Base-by-base conservation (phyloP, 1,140 invertebrate species). In the Gryon sp. region DNA sequence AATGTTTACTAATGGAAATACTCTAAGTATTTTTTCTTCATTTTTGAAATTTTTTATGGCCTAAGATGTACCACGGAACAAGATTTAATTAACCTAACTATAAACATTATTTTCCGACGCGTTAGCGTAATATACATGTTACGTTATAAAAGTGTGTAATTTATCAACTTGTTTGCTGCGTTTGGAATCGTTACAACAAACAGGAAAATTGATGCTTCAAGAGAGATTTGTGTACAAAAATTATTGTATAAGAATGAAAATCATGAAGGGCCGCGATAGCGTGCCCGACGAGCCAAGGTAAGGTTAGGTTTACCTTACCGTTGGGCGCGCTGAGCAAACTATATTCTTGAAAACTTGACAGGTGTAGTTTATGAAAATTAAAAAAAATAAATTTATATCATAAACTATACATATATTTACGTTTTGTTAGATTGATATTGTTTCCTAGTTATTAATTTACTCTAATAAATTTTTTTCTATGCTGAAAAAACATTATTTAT, bases 11-110 rank as follows among this genome's bases (percentile, higher is more conserved):
- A 76, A 76, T 63, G 63, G 63, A 76, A 76, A 55, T 68, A 60
- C 48, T 28, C 22, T 16, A 19, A 12, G 28, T 4, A 24, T 20
- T 7, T 38, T 66, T 62, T 57, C n/a, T n/a, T n/a, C n/a, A n/a
- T n/a, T n/a, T n/a, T n/a, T n/a, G n/a, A n/a, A n/a, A n/a, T 66
- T 41, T 16, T 41, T 62, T 48, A 32, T 30, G 36, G 26, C 32
- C 34, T 16, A 24, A 40, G 55, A 75, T 53, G 53, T 24, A 40
- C 38, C 36, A 9, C 4, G 8, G 28, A 55, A 57, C 36, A 60
- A 55, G 48, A 75, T 62, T 75, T 68, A 68, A 75, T 68, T 68
- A 62, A 75, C 68, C 72, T 68, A 75, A 68, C 68, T 74, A 66
- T 74, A 74, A 66, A 74, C 60, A 65, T 65, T 65, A 60, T 48